A percentile compares a stretch with the other conserved stretches of the same genome.
phyloP scores from a whole-genome alignment of 53 echinoderm and acorn worm genomes.

The Echinometra lucunter region DNA sequence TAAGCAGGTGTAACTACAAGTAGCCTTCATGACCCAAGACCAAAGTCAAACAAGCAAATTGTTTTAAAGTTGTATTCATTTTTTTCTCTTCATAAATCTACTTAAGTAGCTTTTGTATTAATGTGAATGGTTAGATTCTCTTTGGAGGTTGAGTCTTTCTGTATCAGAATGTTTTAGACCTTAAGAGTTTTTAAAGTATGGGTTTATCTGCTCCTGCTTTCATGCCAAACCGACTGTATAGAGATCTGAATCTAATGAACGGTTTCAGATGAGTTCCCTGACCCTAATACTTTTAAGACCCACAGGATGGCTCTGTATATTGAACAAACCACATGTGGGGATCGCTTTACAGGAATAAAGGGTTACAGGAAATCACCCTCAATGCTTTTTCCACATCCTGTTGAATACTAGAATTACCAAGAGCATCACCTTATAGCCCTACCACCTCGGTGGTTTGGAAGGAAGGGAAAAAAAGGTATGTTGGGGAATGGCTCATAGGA shows the following conservation, averaged over 20 bases:
- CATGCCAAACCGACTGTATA: neutral
- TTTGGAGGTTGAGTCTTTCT: too few relatives aligned
- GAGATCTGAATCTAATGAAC: neutral
- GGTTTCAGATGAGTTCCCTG: neutral
- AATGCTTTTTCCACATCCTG: neutral
- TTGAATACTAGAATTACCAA: neutral
- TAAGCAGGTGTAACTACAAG: neutral
- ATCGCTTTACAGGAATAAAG: conserved; percentile 14
- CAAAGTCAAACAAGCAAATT: neutral
- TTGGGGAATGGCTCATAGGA: conserved; percentile 24
- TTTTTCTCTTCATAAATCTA: neutral
- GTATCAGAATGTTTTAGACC: neutral
- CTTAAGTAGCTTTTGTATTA: neutral
- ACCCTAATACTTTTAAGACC: neutral
- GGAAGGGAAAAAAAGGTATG: neutral
- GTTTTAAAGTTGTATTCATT: neutral
- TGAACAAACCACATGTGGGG: conserved; percentile 1
- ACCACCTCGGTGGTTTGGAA: neutral
- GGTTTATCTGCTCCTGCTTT: neutral
- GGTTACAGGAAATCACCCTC: conserved; percentile 13
- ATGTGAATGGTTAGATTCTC: too few relatives aligned
- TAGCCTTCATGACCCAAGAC: neutral
- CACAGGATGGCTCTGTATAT: neutral
- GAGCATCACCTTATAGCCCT: neutral
- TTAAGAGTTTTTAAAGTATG: neutral